phyloP scores from a whole-genome alignment of 92 coral and sea anemone genomes.

The Micromussa lordhowensis region DNA sequence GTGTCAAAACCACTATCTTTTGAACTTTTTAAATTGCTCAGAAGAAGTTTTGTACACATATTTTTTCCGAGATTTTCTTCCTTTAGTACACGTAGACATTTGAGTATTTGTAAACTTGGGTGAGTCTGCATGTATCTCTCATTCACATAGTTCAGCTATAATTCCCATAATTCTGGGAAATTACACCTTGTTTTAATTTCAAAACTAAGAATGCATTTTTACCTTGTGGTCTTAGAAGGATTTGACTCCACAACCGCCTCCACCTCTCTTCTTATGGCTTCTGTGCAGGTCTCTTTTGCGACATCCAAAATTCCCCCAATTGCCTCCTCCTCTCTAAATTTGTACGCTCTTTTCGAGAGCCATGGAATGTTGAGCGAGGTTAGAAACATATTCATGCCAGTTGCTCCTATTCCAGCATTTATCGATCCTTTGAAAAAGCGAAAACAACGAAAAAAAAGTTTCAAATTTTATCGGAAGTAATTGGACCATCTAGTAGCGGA shows the following conservation, averaged over 20 bases:
- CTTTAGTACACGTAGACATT: too few relatives aligned
- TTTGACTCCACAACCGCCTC: slow-evolving; percentile 6
- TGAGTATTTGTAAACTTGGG: too few relatives aligned
- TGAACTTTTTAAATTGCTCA: too few relatives aligned
- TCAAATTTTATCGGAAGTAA: too few relatives aligned
- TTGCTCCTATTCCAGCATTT: slow-evolving; percentile 49
- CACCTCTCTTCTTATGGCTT: slow-evolving; percentile 34
- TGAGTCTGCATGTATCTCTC: too few relatives aligned
- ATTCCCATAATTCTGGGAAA: too few relatives aligned
- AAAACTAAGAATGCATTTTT: not conserved
- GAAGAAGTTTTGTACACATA: too few relatives aligned
- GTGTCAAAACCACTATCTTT: too few relatives aligned
- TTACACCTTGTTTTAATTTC: too few relatives aligned
- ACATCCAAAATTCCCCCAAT: slow-evolving; percentile 40
- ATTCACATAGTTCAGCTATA: too few relatives aligned
- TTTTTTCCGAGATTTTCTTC: too few relatives aligned
- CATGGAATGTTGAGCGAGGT: slow-evolving; percentile 52
- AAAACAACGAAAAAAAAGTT: not conserved
- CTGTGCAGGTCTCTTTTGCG: slow-evolving; percentile 16
- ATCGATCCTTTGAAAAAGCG: slow-evolving; percentile 24
- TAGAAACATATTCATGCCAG: slow-evolving; percentile 41
- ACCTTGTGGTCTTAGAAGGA: slow-evolving; percentile 11
- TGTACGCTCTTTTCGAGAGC: slow-evolving; percentile 45
- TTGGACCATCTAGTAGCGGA: not conserved
- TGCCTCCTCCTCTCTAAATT: slow-evolving; percentile 58